phyloP scores from a whole-genome alignment of 64 coral and sea anemone genomes.

The Stichodactyla mertensii region DNA sequence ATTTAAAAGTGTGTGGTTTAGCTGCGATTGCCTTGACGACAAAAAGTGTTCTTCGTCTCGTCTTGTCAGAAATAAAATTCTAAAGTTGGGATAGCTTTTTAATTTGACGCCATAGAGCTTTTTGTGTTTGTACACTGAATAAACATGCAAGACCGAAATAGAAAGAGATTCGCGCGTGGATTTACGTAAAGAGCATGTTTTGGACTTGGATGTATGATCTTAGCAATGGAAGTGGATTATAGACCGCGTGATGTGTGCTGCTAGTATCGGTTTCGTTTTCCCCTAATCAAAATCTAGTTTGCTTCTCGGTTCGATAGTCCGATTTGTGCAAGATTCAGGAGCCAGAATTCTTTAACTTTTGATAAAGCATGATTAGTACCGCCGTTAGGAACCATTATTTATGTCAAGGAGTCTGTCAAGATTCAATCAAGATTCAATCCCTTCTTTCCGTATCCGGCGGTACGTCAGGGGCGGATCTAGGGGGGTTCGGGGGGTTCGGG shows the following conservation, averaged over 20 bases:
- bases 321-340: too few species aligned
- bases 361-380: too few species aligned
- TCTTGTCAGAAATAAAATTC: background rate
- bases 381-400: too few species aligned
- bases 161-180: background rate
- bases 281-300: too few species aligned
- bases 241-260: background rate
- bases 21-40: background rate
- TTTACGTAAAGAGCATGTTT: background rate
- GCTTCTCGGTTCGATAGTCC: too few species aligned
- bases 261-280: too few species aligned
- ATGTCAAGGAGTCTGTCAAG: too few species aligned
- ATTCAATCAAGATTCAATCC: too few species aligned
- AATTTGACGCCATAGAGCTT: background rate
- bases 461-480: too few species aligned
- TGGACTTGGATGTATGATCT: background rate
- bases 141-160: background rate
- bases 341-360: too few species aligned
- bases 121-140: background rate
- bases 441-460: too few species aligned
- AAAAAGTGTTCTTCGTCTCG: background rate
- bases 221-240: background rate
- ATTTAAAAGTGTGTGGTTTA: background rate
- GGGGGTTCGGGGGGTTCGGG: too few species aligned
- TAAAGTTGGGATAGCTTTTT: background rate